Percentiles rank a stretch among this genome's conserved stretches.
Conservation (phyloP, 2,888 invertebrate species). For the Andrena fulva region DNA sequence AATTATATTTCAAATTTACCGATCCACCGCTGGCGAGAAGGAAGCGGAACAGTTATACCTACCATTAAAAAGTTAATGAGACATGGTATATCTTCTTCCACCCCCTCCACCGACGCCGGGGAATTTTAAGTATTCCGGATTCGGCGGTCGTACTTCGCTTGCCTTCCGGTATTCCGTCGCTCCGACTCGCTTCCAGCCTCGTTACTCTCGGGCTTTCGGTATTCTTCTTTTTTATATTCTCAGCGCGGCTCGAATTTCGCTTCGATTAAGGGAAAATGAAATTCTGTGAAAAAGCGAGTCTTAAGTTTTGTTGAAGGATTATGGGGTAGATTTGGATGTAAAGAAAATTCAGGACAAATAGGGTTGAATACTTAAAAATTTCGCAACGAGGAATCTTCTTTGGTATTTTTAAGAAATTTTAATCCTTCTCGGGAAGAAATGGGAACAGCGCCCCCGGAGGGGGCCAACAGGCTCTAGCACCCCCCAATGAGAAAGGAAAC, state of each 20-base stretch:
- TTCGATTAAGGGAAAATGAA: too few species aligned
- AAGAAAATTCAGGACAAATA: too few species aligned
- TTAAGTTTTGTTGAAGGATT: too few species aligned
- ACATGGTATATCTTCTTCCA: constrained; percentile 33
- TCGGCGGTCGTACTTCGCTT: constrained; percentile 45
- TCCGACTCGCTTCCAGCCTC: background rate
- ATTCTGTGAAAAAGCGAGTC: too few species aligned
- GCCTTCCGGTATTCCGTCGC: constrained; percentile 46
- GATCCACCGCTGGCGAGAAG: constrained; percentile 41
- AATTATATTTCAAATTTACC: constrained; percentile 58
- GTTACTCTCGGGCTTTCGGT: background rate
- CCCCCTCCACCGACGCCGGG: constrained; percentile 1
- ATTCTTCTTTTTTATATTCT: background rate
- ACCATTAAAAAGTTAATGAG: constrained; percentile 58
- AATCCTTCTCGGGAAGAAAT: too few species aligned
- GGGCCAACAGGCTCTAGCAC: too few species aligned
- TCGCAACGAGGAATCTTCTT: too few species aligned
- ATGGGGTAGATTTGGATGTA: too few species aligned
- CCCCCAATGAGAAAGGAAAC: too few species aligned
- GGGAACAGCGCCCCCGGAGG: too few species aligned
- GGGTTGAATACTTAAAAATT: too few species aligned
- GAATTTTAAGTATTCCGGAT: constrained; percentile 45
- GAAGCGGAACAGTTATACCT: constrained; percentile 56
- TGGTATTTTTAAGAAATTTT: too few species aligned
- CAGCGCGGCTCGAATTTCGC: background rate